Evolutionary conservation across 2,797 vertebrate genomes (phyloP).

Genomic region (Diplodus puntazzo): DNA sequence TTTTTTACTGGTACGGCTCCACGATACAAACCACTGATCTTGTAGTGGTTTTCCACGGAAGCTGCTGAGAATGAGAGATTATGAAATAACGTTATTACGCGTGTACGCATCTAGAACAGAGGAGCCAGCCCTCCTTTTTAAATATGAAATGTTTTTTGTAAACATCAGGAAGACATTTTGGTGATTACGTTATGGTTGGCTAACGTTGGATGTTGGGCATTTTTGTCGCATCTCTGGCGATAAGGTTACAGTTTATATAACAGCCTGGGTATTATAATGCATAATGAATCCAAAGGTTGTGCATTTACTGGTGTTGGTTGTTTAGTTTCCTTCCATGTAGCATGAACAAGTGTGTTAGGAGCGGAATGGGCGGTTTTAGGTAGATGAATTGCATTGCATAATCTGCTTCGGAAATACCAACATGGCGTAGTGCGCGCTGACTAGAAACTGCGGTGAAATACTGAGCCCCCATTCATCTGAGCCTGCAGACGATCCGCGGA

Average conservation of each 20-base stretch:
- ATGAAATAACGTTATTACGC: slow-evolving; percentile 30
- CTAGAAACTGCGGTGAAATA: slow-evolving; percentile 83
- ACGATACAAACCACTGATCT: neutral
- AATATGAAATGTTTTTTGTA: slow-evolving; percentile 52
- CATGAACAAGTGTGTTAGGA: slow-evolving; percentile 63
- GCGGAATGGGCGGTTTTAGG: slow-evolving; percentile 65
- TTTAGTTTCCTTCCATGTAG: slow-evolving; percentile 49
- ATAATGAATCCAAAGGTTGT: neutral
- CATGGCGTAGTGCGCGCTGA: slow-evolving; percentile 85
- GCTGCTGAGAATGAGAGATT: neutral
- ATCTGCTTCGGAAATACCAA: slow-evolving; percentile 85
- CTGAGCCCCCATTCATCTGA: slow-evolving; percentile 81
- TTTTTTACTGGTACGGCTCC: too few relatives aligned
- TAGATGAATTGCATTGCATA: slow-evolving; percentile 82
- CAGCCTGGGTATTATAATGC: neutral
- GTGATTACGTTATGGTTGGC: slow-evolving; percentile 65
- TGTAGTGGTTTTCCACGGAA: neutral
- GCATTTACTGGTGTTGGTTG: neutral
- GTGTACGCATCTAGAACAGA: too few relatives aligned
- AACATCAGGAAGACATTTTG: slow-evolving; percentile 78
- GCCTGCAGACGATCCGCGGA: slow-evolving; percentile 72
- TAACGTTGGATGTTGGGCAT: slow-evolving; percentile 56
- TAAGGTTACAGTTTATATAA: neutral
- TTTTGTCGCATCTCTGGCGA: slow-evolving; percentile 69
- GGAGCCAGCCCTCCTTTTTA: neutral